phyloP scores from a whole-genome alignment of 1,140 invertebrate species.

The Hypothenemus hampei region DNA sequence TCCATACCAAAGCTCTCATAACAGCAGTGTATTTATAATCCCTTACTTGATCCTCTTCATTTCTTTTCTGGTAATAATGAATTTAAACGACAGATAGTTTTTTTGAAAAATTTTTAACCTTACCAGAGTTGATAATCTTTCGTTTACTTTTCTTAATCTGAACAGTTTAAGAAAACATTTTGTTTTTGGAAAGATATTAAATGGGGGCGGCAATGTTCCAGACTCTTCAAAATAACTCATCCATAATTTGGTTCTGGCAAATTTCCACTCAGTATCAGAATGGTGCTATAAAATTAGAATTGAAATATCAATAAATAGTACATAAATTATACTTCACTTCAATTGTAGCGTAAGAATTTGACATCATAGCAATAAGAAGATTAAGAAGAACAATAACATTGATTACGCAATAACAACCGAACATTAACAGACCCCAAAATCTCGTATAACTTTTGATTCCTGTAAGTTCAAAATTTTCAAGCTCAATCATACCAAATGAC shows the following conservation, averaged over 20 bases:
- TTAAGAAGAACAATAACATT: slow-evolving; percentile 82
- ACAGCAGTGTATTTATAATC: slow-evolving; percentile 69
- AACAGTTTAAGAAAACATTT: slow-evolving; percentile 63
- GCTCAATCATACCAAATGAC: slow-evolving; percentile 77
- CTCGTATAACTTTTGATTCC: slow-evolving; percentile 73
- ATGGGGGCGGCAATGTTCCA: slow-evolving; percentile 76
- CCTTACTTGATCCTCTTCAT: slow-evolving; percentile 54
- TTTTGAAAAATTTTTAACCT: slow-evolving; percentile 42
- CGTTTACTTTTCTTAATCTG: slow-evolving; percentile 63
- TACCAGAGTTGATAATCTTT: slow-evolving; percentile 59
- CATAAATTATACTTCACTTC: slow-evolving; percentile 43
- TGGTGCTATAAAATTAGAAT: slow-evolving; percentile 30
- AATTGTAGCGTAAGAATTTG: slow-evolving; percentile 80
- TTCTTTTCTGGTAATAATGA: slow-evolving; percentile 32
- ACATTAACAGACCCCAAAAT: slow-evolving; percentile 78
- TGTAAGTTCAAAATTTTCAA: slow-evolving; percentile 72
- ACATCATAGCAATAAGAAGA: slow-evolving; percentile 88
- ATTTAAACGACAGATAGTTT: neutral
- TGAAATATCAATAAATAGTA: neutral
- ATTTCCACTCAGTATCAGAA: slow-evolving; percentile 66
- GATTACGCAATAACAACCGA: slow-evolving; percentile 76
- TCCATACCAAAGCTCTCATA: slow-evolving; percentile 77
- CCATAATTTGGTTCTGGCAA: slow-evolving; percentile 82
- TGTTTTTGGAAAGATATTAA: slow-evolving; percentile 74
- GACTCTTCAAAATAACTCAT: slow-evolving; percentile 88